Evolutionary conservation across 1,140 invertebrate species (phyloP).

Genomic region (Stegodyphus dumicola): DNA sequence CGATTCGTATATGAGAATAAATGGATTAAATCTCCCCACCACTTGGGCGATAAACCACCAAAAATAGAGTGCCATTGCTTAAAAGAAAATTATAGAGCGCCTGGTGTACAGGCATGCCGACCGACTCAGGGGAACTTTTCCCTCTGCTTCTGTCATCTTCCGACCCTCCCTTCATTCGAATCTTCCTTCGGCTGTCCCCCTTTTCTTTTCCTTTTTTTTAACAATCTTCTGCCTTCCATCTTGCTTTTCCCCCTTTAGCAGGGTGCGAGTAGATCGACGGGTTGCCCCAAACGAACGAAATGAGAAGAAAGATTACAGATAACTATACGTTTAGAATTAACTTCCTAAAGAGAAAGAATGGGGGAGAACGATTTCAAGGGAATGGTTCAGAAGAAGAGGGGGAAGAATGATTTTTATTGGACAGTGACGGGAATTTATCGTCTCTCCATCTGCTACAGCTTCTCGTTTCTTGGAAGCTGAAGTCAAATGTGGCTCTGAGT

Average conservation of each 20-base stretch:
- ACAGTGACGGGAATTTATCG: constrained; percentile 53
- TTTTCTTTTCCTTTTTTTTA: neutral
- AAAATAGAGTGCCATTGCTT: too few relatives aligned
- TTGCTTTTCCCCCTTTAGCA: neutral
- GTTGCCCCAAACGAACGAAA: constrained; percentile 7
- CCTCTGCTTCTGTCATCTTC: constrained; percentile 24
- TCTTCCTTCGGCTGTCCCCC: constrained; percentile 3
- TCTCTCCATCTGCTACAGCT: constrained; percentile 13
- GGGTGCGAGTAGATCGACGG: neutral
- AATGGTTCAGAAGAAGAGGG: constrained; percentile 24
- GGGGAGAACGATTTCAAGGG: constrained; percentile 46
- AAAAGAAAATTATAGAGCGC: neutral
- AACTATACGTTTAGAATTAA: constrained; percentile 58
- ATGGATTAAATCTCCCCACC: too few relatives aligned
- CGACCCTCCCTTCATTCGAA: constrained; percentile 20
- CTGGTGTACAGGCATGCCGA: neutral
- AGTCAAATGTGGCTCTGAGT: neutral
- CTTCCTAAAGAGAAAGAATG: constrained; percentile 24
- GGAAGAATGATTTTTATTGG: constrained; percentile 45
- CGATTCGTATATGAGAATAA: too few relatives aligned
- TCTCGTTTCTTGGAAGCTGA: neutral
- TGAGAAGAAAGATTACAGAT: constrained; percentile 52
- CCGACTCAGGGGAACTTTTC: neutral
- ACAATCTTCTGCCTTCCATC: too few relatives aligned
- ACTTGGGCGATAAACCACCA: too few relatives aligned